phyloP scores from a whole-genome alignment of 1,140 invertebrate species.

The Bathynomus jamesi region DNA sequence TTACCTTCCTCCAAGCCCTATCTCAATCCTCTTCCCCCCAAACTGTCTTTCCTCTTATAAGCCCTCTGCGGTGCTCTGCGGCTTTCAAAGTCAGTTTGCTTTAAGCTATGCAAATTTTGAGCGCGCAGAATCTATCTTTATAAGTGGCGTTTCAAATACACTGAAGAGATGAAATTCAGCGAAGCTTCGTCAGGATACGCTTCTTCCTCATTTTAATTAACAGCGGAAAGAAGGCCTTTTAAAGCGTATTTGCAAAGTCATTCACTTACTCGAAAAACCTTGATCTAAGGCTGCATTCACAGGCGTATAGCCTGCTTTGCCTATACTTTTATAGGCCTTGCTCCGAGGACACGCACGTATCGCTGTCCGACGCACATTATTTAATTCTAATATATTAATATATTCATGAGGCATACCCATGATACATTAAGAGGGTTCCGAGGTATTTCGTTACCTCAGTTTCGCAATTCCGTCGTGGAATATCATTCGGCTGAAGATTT shows the following conservation, averaged over 20 bases:
- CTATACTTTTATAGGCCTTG: too few relatives aligned
- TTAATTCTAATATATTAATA: constrained; percentile 1
- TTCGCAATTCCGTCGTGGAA: constrained; percentile 12
- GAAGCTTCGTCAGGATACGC: not conserved
- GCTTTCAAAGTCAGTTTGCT: not conserved
- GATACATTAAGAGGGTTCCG: too few relatives aligned
- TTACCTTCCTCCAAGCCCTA: not conserved
- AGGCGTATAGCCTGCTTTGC: too few relatives aligned
- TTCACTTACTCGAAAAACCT: too few relatives aligned
- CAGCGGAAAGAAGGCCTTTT: too few relatives aligned
- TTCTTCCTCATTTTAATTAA: not conserved
- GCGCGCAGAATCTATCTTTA: not conserved
- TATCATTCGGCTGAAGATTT: constrained; percentile 16
- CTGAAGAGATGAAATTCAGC: not conserved
- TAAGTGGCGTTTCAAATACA: not conserved
- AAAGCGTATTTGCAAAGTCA: too few relatives aligned
- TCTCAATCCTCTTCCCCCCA: not conserved
- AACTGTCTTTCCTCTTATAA: not conserved
- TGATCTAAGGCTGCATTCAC: too few relatives aligned
- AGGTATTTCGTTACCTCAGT: too few relatives aligned
- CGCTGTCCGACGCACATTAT: too few relatives aligned
- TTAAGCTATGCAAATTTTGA: not conserved
- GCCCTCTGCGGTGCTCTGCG: not conserved
- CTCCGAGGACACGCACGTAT: too few relatives aligned
- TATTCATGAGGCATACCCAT: not conserved